phyloP scores from a whole-genome alignment of 2,888 invertebrate species.

The Ashinkailepas kermadecensis region DNA sequence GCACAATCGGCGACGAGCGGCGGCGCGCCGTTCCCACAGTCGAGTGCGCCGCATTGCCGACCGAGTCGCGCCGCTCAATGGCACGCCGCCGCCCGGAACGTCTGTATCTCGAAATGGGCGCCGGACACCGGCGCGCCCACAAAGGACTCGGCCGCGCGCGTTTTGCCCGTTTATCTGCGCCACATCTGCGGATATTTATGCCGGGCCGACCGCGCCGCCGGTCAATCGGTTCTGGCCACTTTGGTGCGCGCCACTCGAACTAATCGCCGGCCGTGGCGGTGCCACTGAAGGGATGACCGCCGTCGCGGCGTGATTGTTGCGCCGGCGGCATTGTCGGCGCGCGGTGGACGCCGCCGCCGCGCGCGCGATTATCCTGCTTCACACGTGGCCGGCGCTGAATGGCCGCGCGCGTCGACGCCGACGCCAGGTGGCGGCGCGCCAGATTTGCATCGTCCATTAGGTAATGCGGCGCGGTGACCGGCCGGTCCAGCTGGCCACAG shows the following conservation, averaged over 20 bases:
- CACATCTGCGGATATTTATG: neutral
- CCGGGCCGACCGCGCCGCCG: neutral
- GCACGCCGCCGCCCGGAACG: neutral
- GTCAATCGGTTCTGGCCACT: conserved; percentile 9
- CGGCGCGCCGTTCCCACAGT: neutral
- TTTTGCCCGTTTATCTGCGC: conserved; percentile 1
- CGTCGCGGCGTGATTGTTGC: neutral
- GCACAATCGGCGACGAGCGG: neutral
- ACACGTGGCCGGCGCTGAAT: neutral
- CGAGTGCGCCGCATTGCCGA: neutral
- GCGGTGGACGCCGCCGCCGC: neutral
- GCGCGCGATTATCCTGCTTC: neutral
- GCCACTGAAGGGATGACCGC: neutral
- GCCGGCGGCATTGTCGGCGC: neutral
- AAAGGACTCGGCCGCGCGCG: neutral
- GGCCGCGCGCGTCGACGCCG: neutral
- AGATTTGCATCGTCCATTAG: conserved; percentile 14
- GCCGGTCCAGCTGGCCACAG: neutral
- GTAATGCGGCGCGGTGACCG: neutral
- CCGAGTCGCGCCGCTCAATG: neutral
- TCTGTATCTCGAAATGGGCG: neutral
- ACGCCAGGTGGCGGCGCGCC: neutral
- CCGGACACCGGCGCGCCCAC: neutral
- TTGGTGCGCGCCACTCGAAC: neutral
- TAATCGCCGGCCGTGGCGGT: neutral